Evolutionary conservation across 2,888 invertebrate genomes (phyloP), one percentile per base, ranked within the genome.

Genomic region (Cheilosia pagana): DNA sequence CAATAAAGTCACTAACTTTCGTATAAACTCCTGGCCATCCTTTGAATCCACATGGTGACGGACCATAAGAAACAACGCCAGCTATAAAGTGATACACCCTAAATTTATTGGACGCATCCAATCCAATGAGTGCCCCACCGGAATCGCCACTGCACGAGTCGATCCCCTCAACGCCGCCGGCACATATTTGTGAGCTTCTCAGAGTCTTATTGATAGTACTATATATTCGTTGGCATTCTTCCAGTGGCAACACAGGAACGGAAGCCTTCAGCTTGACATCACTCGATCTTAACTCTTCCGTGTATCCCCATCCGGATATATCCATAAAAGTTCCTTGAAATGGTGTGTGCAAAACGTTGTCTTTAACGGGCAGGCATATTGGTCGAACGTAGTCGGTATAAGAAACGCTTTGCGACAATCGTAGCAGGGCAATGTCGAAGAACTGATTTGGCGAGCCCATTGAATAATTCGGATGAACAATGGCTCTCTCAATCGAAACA

Each of bases 371-470:
- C 21, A 95, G 88, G 87, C 95, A 95, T 43, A 95, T 93, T 0
- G 95, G 94, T 50, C 92, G 91, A 16, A 94, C 88, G 83, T 90
- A 94, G 87, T 92, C 93, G 75, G 92, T 93, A 87, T 92, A 94
- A 0, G 88, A 35, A 0, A 94, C 94, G 12, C 93, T 89, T 1
- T 90, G 89, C 0, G 92, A 87, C 3, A 96, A 91, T 62, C 96
- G 93, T 43, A 96, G 88, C 16, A 96, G 90, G 0, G 95, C 96
- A 55, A 96, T 95, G 88, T 96, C 96, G 88, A 95, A 91, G 16
- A 93, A 92, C 87, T 95, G 95, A 88, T 95, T 93, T 0, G 87
- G 88, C 59, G 93, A 93, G 0, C 88, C 88, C 0, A 95, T 93
- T 19, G 91, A 89, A 89, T 96, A 96, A 0, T 91, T 88, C 68